A percentile compares a stretch with the other conserved stretches of the same genome.
These are phyloP conservation scores for human DNA, from an alignment of 2,113 vertebrate species.

Conservation along the genomic window DNA sequence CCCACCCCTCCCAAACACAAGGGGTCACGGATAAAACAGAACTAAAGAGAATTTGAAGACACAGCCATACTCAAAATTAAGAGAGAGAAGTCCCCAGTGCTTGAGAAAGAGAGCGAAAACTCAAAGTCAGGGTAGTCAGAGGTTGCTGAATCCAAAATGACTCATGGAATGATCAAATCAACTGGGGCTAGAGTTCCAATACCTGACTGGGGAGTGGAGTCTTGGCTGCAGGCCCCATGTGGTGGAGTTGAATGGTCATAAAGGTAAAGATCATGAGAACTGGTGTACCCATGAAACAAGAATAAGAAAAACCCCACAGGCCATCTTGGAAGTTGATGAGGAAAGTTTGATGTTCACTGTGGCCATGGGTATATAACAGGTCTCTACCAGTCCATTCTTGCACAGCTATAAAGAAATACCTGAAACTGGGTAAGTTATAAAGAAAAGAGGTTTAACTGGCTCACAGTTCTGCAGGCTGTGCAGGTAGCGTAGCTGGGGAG, in stretches of 20 bases:
- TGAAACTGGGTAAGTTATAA: too few relatives aligned
- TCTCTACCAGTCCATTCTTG: not conserved
- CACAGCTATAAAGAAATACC: too few relatives aligned
- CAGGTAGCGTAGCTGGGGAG: too few relatives aligned
- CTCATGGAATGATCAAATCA: not conserved
- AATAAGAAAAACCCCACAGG: not conserved
- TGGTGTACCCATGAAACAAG: not conserved
- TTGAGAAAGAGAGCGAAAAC: not conserved
- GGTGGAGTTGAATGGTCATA: not conserved
- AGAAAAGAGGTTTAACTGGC: too few relatives aligned
- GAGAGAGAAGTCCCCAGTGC: not conserved
- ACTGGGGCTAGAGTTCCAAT: not conserved
- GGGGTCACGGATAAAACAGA: not conserved
- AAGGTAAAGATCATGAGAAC: not conserved
- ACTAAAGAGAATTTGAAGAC: not conserved
- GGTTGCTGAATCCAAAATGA: not conserved
- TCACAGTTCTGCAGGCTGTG: too few relatives aligned
- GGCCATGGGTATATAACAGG: not conserved
- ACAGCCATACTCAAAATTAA: not conserved
- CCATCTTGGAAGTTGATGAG: not conserved
- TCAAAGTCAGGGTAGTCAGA: not conserved
- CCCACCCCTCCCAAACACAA: not conserved
- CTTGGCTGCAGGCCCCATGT: not conserved
- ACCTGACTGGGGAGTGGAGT: too few relatives aligned
- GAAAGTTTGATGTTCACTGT: not conserved